Base-by-base conservation (phyloP, 1,140 invertebrate genomes). In the Kradibia gibbosae region DNA sequence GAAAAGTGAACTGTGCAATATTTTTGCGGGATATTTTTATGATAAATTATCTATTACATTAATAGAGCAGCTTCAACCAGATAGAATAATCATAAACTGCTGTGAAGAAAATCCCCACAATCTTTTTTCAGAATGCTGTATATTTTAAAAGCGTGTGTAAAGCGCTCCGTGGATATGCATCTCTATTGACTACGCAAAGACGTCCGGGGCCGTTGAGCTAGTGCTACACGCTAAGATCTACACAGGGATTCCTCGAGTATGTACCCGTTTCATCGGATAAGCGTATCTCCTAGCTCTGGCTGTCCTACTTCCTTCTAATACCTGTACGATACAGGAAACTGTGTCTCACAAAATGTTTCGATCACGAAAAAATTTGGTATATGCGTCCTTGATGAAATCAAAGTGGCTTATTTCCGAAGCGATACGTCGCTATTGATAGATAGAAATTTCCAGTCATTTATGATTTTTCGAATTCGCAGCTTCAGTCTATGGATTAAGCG, bases 381-480 rank as follows among this genome's bases (percentile, higher is more conserved):
- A n/a, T n/a, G 2, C 8, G 70, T 28, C 36, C 39, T 5, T 20
- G 20, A 79, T 72, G 67, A 48, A 72, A 73, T 72, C 74, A 78
- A 76, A 71, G n/a, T 25, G 62, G 53, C 71, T 57, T 25, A 74
- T 73, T 78, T 82, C 55, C 75, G 73, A 42, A 42, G 75, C 81
- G 73, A 71, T 77, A 75, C 81, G 13, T 76, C 57, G 17, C 36
- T 25, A 81, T 76, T 70, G 76, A 76, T 81, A 76, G 73, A 81
- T 45, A n/a, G 70, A 81, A 60, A 67, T 15, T 1, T 78, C 75
- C 36, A 67, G 57, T 78, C 62, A 48, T 77, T 77, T 65, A 57
- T 62, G 31, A 31, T 65, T 60, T 25, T 77, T 65, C 50, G 73
- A 57, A n/a, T n/a, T n/a, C n/a, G n/a, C n/a, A n/a, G n/a, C n/a